phyloP scores from a whole-genome alignment of 1,140 invertebrate genomes.

The Diabrotica undecimpunctata region DNA sequence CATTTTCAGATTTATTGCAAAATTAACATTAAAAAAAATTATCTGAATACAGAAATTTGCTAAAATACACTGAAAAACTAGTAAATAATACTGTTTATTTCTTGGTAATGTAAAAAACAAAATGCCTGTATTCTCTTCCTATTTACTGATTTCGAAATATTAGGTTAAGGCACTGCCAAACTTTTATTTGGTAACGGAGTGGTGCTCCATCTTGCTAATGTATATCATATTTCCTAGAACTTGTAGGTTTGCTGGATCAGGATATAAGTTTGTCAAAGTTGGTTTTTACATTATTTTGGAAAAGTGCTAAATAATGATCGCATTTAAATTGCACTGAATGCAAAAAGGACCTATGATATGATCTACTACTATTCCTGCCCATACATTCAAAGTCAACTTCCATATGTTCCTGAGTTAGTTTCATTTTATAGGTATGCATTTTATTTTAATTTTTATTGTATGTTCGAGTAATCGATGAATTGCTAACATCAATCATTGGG shows the following conservation, averaged over 20 bases:
- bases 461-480: neutral
- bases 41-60: neutral
- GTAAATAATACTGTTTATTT: neutral
- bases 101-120: no score
- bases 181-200: neutral
- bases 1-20: neutral
- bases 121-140: neutral
- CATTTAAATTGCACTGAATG: neutral
- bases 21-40: neutral
- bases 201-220: neutral
- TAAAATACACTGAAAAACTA: neutral
- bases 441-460: neutral
- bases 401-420: neutral
- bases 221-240: neutral
- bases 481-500: neutral
- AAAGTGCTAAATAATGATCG: no score
- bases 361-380: neutral
- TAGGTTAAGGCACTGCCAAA: neutral
- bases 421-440: neutral
- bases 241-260: neutral
- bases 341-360: neutral
- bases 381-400: neutral
- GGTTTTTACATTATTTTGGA: neutral
- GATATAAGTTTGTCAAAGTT: neutral
- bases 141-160: neutral